These are phyloP conservation scores for Yoshiicerus persimilis DNA, from an alignment of 1,140 invertebrate genomes.

Conservation along the genomic window DNA sequence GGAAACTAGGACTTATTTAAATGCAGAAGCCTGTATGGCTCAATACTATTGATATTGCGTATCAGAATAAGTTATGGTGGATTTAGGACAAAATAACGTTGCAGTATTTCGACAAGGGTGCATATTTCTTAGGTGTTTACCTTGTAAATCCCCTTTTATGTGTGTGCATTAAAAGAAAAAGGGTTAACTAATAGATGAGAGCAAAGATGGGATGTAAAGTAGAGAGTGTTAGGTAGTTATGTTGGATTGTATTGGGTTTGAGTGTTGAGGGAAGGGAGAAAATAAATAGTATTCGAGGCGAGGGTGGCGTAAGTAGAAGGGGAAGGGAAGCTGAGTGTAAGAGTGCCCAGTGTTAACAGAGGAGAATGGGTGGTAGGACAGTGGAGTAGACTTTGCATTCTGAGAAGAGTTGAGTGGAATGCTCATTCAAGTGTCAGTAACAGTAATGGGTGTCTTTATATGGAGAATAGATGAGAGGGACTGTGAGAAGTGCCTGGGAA, in stretches of 20 bases:
- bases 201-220: not conserved
- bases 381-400: not conserved
- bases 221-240: not conserved
- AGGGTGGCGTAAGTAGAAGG: not conserved
- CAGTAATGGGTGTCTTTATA: slow-evolving; percentile 41
- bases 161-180: not conserved
- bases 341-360: not conserved
- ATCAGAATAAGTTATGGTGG: too few relatives aligned
- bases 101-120: not conserved
- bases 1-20: too few relatives aligned
- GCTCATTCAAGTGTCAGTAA: slow-evolving; percentile 40
- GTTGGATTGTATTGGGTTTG: not conserved
- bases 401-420: not conserved
- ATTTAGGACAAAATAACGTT: not conserved
- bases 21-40: too few relatives aligned
- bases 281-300: not conserved
- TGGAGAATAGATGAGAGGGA: slow-evolving; percentile 4
- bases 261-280: not conserved
- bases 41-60: too few relatives aligned
- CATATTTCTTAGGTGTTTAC: too few relatives aligned
- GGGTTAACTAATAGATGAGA: not conserved
- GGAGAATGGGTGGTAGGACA: not conserved
- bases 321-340: not conserved
- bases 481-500: slow-evolving; percentile 6
- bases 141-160: not conserved